Evolutionary conservation across 1,140 invertebrate genomes (phyloP).

Genomic region (Onthophagus taurus): DNA sequence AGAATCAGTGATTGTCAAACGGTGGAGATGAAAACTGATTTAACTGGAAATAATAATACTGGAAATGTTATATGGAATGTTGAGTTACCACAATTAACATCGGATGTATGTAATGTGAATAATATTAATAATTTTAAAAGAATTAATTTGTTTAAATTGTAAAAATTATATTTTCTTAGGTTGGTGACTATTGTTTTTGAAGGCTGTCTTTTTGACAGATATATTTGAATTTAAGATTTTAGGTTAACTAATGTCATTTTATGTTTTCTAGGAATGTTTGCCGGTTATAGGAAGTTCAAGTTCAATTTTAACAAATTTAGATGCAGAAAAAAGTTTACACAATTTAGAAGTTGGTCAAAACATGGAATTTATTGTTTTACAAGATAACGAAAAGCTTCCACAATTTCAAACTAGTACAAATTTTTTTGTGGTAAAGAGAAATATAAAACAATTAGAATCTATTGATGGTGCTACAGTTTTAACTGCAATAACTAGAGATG

Average conservation of each 20-base stretch:
- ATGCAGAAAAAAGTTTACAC: slow-evolving; percentile 15
- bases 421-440: not conserved
- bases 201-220: too few species aligned
- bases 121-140: not conserved
- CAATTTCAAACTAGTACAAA: slow-evolving; percentile 23
- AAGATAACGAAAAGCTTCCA: slow-evolving; percentile 24
- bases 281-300: slow-evolving; percentile 30
- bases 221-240: too few species aligned
- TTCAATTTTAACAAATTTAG: slow-evolving; percentile 32
- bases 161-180: too few species aligned
- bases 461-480: slow-evolving; percentile 6
- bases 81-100: slow-evolving; percentile 8
- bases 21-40: slow-evolving; percentile 5
- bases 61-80: slow-evolving; percentile 10
- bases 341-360: slow-evolving; percentile 18
- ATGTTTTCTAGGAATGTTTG: slow-evolving; percentile 26
- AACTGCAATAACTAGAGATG: slow-evolving; percentile 22
- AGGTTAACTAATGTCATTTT: too few species aligned
- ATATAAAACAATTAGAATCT: not conserved
- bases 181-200: too few species aligned
- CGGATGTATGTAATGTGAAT: slow-evolving; percentile 10
- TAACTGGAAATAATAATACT: not conserved
- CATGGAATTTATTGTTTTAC: slow-evolving; percentile 26
- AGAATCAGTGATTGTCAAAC: not conserved
- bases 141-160: too few species aligned